Base-by-base conservation (phyloP, 2,888 invertebrate genomes). In the Dolichopus griseipennis region DNA sequence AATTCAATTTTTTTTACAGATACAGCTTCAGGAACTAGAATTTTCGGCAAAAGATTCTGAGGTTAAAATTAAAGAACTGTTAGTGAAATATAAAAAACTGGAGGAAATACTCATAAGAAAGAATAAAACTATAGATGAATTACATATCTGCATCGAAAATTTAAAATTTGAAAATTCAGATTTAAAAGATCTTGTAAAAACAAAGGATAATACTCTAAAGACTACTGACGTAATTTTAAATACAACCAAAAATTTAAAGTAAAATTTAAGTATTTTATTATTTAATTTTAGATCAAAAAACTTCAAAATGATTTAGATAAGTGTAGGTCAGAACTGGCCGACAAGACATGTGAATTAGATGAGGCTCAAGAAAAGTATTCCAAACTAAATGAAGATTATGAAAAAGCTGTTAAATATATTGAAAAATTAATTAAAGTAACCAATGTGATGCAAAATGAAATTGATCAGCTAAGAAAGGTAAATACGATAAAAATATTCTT, bases 111-210 rank as follows among this genome's bases (percentile, higher is more conserved):
- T 84, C 74, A 75, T 75, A 21, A 79, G 84, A 73, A 77, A 84
- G 72, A 75, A 77, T 76, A 74, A 79, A n/a, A 74, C 77, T 12
- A 75, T 81, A 61, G 72, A 71, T 8, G 78, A 79, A 66, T 76
- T 77, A 71, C 79, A 79, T 72, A 79, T 77, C 10, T 79, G 78
- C 69, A 76, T 79, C 6, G 75, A 78, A 71, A 76, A 81, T 70
- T 73, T 78, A 67, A 78, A 78, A 69, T 78, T 82, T 68, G 82
- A 83, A 75, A 82, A 83, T 73, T 83, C 84, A 18, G 81, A 83
- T 66, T 75, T 85, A 52, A 76, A 81, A 41, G 83, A 83, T 70
- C 5, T 15, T 12, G 52, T 52, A 52, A 15, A 52, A 18, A 52
- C 18, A 6, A 12, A 52, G 18, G 52, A 52, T 6, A 52, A 52